phyloP scores from a whole-genome alignment of 2,113 vertebrate genomes.

The Bujurquina vittata region DNA sequence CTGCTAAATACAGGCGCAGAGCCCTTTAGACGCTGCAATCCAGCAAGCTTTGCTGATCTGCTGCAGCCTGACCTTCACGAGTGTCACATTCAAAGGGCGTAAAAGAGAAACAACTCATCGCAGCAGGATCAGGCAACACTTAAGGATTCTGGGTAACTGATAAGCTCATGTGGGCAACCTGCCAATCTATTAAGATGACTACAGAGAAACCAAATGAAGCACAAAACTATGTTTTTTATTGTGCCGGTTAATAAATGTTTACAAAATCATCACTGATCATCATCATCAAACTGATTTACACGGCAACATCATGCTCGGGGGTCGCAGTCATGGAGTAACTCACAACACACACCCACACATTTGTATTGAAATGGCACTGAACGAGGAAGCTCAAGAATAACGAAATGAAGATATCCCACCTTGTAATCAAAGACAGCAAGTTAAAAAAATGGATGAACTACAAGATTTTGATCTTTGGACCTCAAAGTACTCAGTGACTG shows the following conservation, averaged over 20 bases:
- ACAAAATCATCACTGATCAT: background rate
- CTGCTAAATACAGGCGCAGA: conserved; percentile 59
- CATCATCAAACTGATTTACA: background rate
- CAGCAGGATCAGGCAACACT: conserved; percentile 33
- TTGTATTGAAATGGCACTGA: background rate
- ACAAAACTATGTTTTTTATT: background rate
- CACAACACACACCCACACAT: background rate
- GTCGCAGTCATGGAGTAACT: background rate
- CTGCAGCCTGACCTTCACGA: conserved; percentile 83
- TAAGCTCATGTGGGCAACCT: background rate
- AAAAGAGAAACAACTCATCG: conserved; percentile 44
- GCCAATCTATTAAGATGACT: background rate
- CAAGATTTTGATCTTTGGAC: conserved; percentile 54
- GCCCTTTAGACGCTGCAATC: conserved; percentile 59
- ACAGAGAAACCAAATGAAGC: conserved; percentile 1
- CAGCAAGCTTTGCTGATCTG: conserved; percentile 63
- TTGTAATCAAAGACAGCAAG: background rate
- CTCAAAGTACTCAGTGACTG: conserved; percentile 50
- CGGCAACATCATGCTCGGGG: background rate
- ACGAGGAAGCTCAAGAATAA: background rate
- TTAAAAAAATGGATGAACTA: background rate
- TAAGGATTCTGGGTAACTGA: conserved; percentile 28
- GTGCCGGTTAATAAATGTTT: background rate
- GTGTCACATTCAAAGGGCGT: conserved; percentile 72
- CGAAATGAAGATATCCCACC: conserved; percentile 1